phyloP scores from a whole-genome alignment of 2,113 vertebrate genomes.

The Platysteira castanea region DNA sequence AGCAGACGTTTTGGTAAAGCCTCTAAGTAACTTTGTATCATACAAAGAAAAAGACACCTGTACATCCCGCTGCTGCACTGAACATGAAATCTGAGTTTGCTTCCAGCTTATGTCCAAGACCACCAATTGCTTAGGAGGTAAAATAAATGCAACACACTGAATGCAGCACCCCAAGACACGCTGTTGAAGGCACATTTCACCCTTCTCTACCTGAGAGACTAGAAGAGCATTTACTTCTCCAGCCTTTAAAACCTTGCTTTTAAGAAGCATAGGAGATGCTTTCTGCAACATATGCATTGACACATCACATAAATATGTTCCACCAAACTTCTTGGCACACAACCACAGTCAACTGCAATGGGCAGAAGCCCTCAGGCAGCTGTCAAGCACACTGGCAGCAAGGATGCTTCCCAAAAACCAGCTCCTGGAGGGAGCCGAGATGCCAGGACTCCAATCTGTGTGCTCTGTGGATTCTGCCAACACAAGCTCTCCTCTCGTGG shows the following conservation, averaged over 20 bases:
- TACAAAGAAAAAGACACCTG: not conserved
- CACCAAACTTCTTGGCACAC: not conserved
- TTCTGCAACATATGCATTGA: not conserved
- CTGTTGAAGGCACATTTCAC: not conserved
- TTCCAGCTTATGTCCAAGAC: not conserved
- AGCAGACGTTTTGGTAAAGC: not conserved
- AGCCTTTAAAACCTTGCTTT: not conserved
- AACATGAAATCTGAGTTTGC: not conserved
- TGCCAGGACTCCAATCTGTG: not conserved
- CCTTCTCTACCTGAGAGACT: not conserved
- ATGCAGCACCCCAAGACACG: not conserved
- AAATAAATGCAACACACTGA: not conserved
- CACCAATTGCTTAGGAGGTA: not conserved
- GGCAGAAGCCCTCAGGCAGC: not conserved
- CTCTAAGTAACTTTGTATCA: not conserved
- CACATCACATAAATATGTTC: fast-evolving
- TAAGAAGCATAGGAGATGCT: not conserved
- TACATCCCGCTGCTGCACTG: not conserved
- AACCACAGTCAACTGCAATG: not conserved
- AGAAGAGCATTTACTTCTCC: not conserved
- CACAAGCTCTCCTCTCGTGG: not conserved
- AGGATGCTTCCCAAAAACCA: not conserved
- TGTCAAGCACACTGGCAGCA: not conserved
- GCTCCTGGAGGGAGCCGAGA: not conserved
- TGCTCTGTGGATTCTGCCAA: not conserved